These are phyloP conservation scores for Erinaceus europaeus DNA, from an alignment of 2,113 vertebrate genomes.

Conservation along the genomic window DNA sequence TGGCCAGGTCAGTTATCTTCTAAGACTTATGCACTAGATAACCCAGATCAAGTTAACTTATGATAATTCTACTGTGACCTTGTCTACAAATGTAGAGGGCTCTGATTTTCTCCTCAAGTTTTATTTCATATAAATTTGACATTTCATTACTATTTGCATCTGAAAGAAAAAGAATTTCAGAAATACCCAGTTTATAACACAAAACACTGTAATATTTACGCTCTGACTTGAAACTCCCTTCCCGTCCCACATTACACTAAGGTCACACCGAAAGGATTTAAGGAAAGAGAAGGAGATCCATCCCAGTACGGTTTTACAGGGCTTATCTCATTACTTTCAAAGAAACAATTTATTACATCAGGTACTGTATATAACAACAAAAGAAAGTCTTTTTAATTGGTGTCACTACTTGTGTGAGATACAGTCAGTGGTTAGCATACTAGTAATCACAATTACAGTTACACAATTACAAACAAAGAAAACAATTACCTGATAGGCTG, in stretches of 20 bases:
- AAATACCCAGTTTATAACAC: not conserved
- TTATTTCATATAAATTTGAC: conserved; percentile 20
- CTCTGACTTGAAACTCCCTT: not conserved
- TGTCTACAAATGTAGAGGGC: not conserved
- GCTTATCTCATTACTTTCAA: not conserved
- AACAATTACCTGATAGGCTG: conserved; percentile 90
- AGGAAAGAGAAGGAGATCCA: not conserved
- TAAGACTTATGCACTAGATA: conserved; percentile 1
- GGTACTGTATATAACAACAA: not conserved
- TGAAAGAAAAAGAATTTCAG: not conserved
- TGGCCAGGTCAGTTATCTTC: not conserved
- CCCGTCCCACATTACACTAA: not conserved
- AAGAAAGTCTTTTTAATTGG: not conserved
- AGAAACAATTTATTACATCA: not conserved
- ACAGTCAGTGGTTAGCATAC: not conserved
- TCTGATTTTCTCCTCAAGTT: not conserved
- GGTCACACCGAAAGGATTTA: not conserved
- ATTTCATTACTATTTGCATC: not conserved
- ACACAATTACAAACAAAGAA: conserved; percentile 6
- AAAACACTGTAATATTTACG: not conserved
- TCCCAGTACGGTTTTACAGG: not conserved
- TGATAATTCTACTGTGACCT: not conserved
- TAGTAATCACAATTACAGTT: not conserved
- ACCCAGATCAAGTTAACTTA: not conserved
- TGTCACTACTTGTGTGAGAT: not conserved